Conservation (phyloP, 2,797 vertebrate species). For the Falco naumanni region DNA sequence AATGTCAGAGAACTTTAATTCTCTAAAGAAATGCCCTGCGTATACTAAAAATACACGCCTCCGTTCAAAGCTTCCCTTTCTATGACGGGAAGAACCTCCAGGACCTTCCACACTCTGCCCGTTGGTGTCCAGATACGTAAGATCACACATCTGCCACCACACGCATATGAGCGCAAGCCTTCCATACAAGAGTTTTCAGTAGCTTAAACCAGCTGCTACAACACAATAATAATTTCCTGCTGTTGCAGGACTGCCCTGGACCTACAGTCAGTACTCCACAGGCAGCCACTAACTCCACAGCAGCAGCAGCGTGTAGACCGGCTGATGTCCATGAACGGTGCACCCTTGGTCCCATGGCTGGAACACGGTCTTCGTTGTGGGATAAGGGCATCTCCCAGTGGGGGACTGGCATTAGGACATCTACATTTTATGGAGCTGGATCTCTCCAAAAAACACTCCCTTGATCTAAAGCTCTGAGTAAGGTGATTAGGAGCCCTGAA, state of each 20-base stretch:
- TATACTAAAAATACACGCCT: background rate
- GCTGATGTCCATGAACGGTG: background rate
- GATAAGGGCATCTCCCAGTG: fast-evolving
- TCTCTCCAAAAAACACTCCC: background rate
- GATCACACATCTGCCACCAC: background rate
- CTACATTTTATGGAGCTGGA: background rate
- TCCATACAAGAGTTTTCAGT: background rate
- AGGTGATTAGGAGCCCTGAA: background rate
- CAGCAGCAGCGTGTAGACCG: background rate
- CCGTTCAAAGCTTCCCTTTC: background rate
- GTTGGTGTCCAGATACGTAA: fast-evolving
- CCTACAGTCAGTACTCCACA: background rate
- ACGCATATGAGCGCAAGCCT: background rate
- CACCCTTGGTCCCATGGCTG: background rate
- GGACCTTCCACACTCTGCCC: background rate
- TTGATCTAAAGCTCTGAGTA: background rate
- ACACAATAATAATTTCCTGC: background rate
- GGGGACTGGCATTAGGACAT: background rate
- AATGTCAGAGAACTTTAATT: slow-evolving; percentile 1
- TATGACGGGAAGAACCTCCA: background rate
- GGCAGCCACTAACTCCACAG: fast-evolving
- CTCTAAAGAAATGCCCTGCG: background rate
- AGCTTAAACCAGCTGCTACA: background rate
- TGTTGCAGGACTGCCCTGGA: background rate
- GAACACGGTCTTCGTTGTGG: fast-evolving